Percentiles rank a stretch among this genome's conserved stretches.
phyloP scores from a whole-genome alignment of 2,797 vertebrate genomes.

The Lerista edwardsae region DNA sequence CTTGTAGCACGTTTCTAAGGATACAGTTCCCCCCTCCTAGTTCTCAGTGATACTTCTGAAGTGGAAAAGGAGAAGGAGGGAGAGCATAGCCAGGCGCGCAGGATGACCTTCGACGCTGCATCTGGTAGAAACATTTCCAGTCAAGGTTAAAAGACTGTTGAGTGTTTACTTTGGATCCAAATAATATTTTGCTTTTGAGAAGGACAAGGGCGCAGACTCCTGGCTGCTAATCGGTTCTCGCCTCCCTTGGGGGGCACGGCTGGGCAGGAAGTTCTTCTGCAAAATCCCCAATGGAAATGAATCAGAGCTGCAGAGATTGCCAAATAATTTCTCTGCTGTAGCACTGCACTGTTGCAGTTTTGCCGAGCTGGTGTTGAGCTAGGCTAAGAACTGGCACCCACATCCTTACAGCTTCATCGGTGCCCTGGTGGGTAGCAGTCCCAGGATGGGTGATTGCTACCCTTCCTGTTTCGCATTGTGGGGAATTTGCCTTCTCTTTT shows the following conservation, averaged over 20 bases:
- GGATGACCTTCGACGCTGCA: slow-evolving; percentile 13
- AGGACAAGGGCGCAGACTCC: neutral
- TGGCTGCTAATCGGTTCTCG: neutral
- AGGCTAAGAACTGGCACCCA: neutral
- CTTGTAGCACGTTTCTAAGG: slow-evolving; percentile 19
- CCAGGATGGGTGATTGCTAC: too few relatives aligned
- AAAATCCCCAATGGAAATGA: neutral
- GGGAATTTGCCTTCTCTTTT: neutral
- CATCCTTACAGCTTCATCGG: neutral
- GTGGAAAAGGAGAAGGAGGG: neutral
- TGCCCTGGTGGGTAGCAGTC: neutral
- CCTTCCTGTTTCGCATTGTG: too few relatives aligned
- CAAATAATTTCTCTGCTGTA: neutral
- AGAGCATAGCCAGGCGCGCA: neutral
- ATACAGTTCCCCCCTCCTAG: neutral
- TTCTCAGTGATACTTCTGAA: neutral
- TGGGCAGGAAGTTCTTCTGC: neutral
- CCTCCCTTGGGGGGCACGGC: neutral
- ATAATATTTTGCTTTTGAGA: slow-evolving; percentile 13
- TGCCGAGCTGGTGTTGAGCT: neutral
- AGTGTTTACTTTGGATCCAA: neutral
- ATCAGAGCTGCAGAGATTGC: neutral
- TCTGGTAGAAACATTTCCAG: neutral
- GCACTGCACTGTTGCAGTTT: neutral
- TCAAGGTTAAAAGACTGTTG: neutral